These are phyloP conservation scores for Agrochola lota DNA, from an alignment of 2,888 invertebrate species.

Conservation along the genomic window DNA sequence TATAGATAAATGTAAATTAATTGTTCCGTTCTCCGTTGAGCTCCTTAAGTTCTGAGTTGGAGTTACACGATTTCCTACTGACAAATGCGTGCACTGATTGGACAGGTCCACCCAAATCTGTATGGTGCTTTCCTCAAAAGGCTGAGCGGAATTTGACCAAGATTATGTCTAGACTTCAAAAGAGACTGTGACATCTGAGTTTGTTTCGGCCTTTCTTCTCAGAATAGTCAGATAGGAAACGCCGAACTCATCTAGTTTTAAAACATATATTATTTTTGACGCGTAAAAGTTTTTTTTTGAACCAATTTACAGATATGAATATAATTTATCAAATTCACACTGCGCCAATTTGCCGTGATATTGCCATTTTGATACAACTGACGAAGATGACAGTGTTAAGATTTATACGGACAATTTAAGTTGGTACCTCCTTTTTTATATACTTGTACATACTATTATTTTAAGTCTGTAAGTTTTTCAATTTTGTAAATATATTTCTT, in stretches of 20 bases:
- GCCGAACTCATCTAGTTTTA: no score
- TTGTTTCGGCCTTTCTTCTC: background rate
- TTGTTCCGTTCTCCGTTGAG: background rate
- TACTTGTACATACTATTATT: no score
- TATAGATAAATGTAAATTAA: background rate
- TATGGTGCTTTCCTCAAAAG: background rate
- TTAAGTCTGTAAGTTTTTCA: no score
- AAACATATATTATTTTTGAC: background rate
- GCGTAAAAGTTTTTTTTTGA: background rate
- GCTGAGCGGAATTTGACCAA: no score
- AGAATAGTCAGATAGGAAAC: no score
- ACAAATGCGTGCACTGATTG: background rate
- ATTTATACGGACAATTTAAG: no score
- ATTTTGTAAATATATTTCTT: no score
- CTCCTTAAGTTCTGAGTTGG: background rate
- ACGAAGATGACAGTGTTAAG: background rate
- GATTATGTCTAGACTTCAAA: background rate
- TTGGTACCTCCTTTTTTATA: no score
- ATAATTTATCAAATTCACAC: no score
- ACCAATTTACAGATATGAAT: no score
- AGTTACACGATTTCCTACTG: background rate
- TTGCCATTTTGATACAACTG: no score
- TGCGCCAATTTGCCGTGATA: no score
- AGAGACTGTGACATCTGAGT: background rate
- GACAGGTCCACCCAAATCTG: background rate